A percentile compares a stretch with the other conserved stretches of the same genome.
These are phyloP conservation scores for Scelioninae gen. 1 DNA, from an alignment of 2,888 invertebrate species.

Conservation along the genomic window DNA sequence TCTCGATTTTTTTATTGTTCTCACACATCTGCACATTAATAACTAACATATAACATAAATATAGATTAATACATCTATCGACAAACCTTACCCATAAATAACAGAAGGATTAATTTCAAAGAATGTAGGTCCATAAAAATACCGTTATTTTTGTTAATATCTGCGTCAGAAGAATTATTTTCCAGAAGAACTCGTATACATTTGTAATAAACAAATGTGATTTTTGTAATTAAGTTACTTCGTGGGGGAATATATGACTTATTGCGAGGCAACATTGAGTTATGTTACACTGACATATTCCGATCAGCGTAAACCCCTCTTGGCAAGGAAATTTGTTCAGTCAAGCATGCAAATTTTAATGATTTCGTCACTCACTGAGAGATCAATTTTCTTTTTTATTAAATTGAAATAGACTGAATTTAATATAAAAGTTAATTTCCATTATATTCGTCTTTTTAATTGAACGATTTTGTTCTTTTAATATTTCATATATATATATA, in stretches of 20 bases:
- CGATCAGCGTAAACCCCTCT: conserved; percentile 22
- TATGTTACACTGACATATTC: conserved; percentile 34
- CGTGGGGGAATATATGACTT: conserved; percentile 11
- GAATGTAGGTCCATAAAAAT: conserved; percentile 5
- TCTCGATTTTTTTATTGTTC: background rate
- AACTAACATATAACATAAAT: background rate
- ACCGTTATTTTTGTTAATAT: conserved; percentile 33
- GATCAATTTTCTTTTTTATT: conserved; percentile 22
- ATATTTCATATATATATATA: no score
- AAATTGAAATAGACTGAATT: no score
- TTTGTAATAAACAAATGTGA: no score
- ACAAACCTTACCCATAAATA: no score
- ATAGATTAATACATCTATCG: background rate
- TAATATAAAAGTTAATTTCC: no score
- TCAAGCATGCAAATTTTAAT: conserved; percentile 41
- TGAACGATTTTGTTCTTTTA: no score
- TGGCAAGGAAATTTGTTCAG: conserved; percentile 35
- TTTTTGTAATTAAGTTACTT: background rate
- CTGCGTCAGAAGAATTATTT: no score
- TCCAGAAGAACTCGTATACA: no score
- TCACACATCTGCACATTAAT: background rate
- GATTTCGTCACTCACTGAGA: conserved; percentile 8
- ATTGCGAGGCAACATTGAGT: conserved; percentile 23
- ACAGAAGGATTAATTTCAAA: conserved; percentile 19
- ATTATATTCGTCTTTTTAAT: no score